These are phyloP conservation scores for Lanistes nyassanus DNA, from an alignment of 1,140 invertebrate species.

Conservation along the genomic window DNA sequence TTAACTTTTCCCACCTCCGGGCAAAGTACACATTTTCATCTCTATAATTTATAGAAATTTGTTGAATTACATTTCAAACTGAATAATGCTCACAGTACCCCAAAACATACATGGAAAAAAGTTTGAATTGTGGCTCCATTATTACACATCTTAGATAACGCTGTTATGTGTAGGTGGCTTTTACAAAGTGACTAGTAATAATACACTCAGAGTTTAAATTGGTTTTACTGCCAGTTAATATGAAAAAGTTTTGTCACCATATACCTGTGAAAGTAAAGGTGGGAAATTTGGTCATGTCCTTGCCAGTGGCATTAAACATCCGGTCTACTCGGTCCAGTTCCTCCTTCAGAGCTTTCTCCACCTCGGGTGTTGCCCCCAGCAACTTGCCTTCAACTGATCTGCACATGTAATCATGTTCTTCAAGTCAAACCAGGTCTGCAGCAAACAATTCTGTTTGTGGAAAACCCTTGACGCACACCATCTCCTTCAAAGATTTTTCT, in stretches of 20 bases:
- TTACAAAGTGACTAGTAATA: no score
- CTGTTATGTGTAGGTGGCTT: not conserved
- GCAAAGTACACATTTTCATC: no score
- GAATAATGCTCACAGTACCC: not conserved
- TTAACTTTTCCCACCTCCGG: not conserved
- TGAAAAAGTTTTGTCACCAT: constrained; percentile 17
- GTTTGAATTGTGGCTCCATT: not conserved
- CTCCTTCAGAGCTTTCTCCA: constrained; percentile 78
- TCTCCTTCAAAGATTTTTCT: no score
- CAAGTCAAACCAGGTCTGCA: not conserved
- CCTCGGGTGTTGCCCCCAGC: constrained; percentile 81
- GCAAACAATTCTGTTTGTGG: no score
- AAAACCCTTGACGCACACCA: no score
- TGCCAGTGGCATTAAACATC: constrained; percentile 80
- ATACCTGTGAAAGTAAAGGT: constrained; percentile 77
- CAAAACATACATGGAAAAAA: not conserved
- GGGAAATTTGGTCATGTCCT: constrained; percentile 90
- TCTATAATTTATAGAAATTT: no score
- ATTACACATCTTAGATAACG: not conserved
- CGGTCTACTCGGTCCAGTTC: constrained; percentile 84
- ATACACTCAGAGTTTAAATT: not conserved
- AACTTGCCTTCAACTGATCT: constrained; percentile 77
- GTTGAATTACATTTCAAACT: not conserved
- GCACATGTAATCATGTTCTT: constrained; percentile 22
- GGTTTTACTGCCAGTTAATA: not conserved